Conservation (phyloP, 2,888 invertebrate genomes). For the Caenorhabditis becei region DNA sequence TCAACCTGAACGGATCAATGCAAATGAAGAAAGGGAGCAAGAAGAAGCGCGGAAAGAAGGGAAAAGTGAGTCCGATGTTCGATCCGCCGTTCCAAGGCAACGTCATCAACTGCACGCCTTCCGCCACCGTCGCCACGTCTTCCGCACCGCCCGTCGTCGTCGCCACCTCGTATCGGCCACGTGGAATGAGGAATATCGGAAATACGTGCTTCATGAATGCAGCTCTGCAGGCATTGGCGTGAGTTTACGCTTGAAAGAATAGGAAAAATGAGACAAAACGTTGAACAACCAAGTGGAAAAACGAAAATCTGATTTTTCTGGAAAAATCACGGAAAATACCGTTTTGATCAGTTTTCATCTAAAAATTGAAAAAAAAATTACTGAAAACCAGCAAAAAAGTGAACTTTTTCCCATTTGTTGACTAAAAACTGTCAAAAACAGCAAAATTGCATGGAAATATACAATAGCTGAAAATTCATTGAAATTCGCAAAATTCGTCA, state of each 20-base stretch:
- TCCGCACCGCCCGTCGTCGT: background rate
- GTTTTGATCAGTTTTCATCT: background rate
- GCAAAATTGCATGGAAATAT: too few relatives aligned
- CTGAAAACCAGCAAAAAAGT: background rate
- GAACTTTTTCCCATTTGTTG: background rate
- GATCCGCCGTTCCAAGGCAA: constrained; percentile 32
- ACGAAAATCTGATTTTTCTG: too few relatives aligned
- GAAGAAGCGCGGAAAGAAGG: constrained; percentile 48
- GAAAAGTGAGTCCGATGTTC: constrained; percentile 58
- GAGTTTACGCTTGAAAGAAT: constrained; percentile 33
- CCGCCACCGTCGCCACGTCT: constrained; percentile 17
- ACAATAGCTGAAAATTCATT: background rate
- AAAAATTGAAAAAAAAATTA: background rate
- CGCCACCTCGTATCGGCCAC: constrained; percentile 10
- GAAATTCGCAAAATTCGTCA: too few relatives aligned
- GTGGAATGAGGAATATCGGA: constrained; percentile 88
- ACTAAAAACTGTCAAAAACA: too few relatives aligned
- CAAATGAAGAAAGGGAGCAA: constrained; percentile 19
- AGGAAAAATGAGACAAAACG: background rate
- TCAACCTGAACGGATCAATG: background rate
- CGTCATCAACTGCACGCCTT: constrained; percentile 29
- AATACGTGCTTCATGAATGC: constrained; percentile 93
- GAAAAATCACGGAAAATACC: background rate
- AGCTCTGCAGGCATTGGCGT: constrained; percentile 88
- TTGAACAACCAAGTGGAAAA: background rate